These are phyloP conservation scores for Psophia crepitans DNA, from an alignment of 2,113 vertebrate species.

Conservation along the genomic window DNA sequence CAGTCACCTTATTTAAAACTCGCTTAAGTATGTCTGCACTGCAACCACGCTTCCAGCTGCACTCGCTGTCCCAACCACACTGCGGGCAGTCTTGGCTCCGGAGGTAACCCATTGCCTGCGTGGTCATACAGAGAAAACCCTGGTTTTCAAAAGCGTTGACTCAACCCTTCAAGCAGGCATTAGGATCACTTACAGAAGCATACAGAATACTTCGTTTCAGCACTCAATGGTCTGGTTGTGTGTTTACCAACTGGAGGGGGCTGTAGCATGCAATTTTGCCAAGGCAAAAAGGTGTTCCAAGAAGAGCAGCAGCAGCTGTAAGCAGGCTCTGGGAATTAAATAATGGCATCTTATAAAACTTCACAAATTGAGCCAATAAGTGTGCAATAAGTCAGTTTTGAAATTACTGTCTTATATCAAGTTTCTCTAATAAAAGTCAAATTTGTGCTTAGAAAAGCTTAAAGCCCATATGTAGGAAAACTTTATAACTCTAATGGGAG, in stretches of 20 bases:
- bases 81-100: accelerated
- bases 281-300: constrained; percentile 37
- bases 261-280: neutral
- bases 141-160: neutral
- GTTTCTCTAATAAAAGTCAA: constrained; percentile 59
- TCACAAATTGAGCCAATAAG: constrained; percentile 54
- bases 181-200: neutral
- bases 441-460: constrained; percentile 59
- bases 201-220: constrained; percentile 27
- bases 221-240: neutral
- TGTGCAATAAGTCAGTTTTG: constrained; percentile 42
- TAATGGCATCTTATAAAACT: constrained; percentile 59
- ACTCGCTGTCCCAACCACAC: neutral
- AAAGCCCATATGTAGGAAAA: constrained; percentile 59
- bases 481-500: constrained; percentile 66
- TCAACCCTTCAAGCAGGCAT: neutral
- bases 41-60: neutral
- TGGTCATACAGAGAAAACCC: neutral
- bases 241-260: constrained; percentile 49
- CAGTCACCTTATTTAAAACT: neutral
- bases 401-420: constrained; percentile 58
- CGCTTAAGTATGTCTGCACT: neutral
- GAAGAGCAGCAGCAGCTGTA: constrained; percentile 59
- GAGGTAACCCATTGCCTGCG: neutral
- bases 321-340: constrained; percentile 39